These are phyloP conservation scores for Adelphocoris suturalis DNA, from an alignment of 2,888 invertebrate species.

Conservation along the genomic window DNA sequence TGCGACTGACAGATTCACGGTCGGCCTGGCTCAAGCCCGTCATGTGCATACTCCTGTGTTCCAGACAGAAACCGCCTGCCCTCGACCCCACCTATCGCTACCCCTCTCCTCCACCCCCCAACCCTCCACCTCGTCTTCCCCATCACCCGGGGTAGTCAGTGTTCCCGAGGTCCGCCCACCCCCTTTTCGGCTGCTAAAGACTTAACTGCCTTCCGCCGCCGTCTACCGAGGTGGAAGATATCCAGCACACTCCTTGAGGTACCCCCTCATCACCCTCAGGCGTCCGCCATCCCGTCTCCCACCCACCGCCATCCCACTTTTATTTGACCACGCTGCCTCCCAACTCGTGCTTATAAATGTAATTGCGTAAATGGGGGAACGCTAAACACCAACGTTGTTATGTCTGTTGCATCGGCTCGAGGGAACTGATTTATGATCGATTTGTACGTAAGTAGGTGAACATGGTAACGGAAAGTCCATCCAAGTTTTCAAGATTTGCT, in stretches of 20 bases:
- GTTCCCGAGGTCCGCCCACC: not conserved
- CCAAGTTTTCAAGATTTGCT: too few relatives aligned
- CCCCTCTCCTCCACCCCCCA: not conserved
- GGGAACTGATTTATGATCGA: too few relatives aligned
- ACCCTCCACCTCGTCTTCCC: not conserved
- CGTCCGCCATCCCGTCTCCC: not conserved
- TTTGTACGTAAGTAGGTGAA: too few relatives aligned
- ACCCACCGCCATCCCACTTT: not conserved
- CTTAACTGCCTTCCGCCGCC: not conserved
- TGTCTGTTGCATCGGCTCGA: too few relatives aligned
- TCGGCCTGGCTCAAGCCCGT: slow-evolving; percentile 55
- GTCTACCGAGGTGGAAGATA: slow-evolving; percentile 37
- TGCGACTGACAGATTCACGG: slow-evolving; percentile 67
- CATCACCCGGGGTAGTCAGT: not conserved
- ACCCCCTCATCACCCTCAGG: not conserved
- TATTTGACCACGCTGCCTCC: not conserved
- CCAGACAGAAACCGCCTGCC: slow-evolving; percentile 32
- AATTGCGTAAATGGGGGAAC: not conserved
- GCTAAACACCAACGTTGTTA: too few relatives aligned
- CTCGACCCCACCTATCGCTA: slow-evolving; percentile 4
- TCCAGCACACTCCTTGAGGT: slow-evolving; percentile 36
- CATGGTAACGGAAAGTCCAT: too few relatives aligned
- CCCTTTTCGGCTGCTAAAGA: slow-evolving; percentile 9
- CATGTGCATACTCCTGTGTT: slow-evolving; percentile 52
- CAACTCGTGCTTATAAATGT: not conserved